These are phyloP conservation scores for Odocoileus hemionus DNA, from an alignment of 2,113 vertebrate species.

Conservation along the genomic window DNA sequence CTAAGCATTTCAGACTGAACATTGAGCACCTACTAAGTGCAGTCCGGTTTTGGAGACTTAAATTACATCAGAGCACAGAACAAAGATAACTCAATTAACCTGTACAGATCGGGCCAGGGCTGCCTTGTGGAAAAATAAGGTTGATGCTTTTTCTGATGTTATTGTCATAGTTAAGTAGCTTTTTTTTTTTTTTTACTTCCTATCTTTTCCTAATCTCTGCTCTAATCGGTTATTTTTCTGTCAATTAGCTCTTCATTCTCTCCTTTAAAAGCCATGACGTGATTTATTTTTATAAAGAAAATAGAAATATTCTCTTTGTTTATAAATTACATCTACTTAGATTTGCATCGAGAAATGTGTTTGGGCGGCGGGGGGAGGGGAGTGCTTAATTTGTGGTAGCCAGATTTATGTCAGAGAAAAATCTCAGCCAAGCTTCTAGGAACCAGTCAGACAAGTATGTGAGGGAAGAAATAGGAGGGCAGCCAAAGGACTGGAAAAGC, in stretches of 20 bases:
- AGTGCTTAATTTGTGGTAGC: neutral
- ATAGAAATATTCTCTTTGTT: neutral
- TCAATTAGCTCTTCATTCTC: neutral
- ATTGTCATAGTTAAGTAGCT: neutral
- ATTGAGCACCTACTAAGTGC: neutral
- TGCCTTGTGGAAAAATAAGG: neutral
- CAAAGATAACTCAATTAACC: neutral
- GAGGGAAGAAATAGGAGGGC: constrained; percentile 29
- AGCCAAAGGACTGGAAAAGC: constrained; percentile 51
- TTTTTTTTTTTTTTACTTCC: neutral
- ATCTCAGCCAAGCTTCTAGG: constrained; percentile 38
- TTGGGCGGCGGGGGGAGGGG: neutral
- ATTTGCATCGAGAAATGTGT: neutral
- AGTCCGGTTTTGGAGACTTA: neutral
- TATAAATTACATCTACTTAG: neutral
- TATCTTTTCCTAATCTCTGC: neutral
- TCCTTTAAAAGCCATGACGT: neutral
- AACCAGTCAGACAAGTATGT: constrained; percentile 56
- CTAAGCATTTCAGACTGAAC: no score
- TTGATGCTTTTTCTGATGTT: neutral
- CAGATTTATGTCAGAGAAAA: neutral
- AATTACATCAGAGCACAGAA: neutral
- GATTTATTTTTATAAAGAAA: neutral
- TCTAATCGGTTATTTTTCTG: neutral
- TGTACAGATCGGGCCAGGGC: neutral